Evolutionary conservation across 2,113 vertebrate species (phyloP).

Genomic region (Apeltes quadracus): DNA sequence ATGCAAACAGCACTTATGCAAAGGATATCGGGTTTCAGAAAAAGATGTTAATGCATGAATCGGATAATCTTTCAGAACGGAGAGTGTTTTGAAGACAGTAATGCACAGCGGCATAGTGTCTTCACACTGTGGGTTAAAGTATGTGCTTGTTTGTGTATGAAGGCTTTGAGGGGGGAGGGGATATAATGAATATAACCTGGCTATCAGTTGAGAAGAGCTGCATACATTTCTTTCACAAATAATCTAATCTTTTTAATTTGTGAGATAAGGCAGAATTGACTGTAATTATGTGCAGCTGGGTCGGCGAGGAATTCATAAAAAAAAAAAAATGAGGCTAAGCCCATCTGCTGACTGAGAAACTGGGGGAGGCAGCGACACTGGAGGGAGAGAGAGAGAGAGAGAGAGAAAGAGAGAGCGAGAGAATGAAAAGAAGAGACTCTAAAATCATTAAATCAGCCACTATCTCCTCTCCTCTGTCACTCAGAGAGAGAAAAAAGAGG

Average conservation of each 20-base stretch:
- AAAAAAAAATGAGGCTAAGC: constrained; percentile 80
- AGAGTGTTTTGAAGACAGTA: constrained; percentile 59
- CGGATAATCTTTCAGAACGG: constrained; percentile 50
- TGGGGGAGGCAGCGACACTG: constrained; percentile 81
- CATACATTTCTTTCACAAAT: constrained; percentile 81
- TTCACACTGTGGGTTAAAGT: constrained; percentile 29
- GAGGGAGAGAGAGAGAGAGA: constrained; percentile 49
- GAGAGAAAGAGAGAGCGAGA: constrained; percentile 44
- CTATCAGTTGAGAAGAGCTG: constrained; percentile 65
- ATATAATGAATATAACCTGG: constrained; percentile 49
- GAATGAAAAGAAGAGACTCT: constrained; percentile 85
- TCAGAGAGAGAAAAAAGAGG: constrained; percentile 88
- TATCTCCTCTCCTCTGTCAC: constrained; percentile 89
- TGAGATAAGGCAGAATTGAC: constrained; percentile 80
- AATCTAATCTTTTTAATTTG: constrained; percentile 84
- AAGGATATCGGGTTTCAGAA: constrained; percentile 19
- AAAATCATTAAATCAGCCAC: constrained; percentile 90
- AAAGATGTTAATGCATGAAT: constrained; percentile 43
- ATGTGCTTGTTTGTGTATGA: constrained; percentile 14
- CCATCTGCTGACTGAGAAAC: constrained; percentile 86
- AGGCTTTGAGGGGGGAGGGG: constrained; percentile 4
- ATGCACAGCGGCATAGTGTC: constrained; percentile 39
- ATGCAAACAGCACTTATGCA: constrained; percentile 33
- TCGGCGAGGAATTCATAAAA: constrained; percentile 79
- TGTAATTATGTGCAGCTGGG: constrained; percentile 82